Evolutionary conservation across 2,113 vertebrate species (phyloP).

Genomic region (Sebastes schlegelii): DNA sequence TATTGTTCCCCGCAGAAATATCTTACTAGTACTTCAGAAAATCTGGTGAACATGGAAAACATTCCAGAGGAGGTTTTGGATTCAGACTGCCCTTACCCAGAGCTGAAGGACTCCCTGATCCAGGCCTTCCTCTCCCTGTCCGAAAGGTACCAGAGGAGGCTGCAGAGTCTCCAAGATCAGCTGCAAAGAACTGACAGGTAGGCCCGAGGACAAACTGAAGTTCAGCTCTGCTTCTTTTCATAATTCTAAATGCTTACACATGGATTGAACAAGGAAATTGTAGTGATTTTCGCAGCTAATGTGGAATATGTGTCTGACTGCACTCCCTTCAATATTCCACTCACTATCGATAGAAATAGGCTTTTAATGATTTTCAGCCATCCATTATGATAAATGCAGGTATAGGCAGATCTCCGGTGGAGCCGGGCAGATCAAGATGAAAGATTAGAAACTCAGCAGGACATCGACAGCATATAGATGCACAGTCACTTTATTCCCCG

Average conservation of each 20-base stretch:
- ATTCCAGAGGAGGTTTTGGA: slow-evolving; percentile 85
- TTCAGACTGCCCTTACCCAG: slow-evolving; percentile 88
- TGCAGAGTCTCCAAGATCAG: slow-evolving; percentile 80
- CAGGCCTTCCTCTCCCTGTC: slow-evolving; percentile 86
- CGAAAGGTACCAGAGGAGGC: slow-evolving; percentile 80
- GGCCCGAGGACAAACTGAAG: neutral
- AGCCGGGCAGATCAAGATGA: slow-evolving; percentile 26
- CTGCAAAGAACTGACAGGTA: slow-evolving; percentile 86
- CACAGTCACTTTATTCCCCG: slow-evolving; percentile 23
- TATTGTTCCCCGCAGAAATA: slow-evolving; percentile 63
- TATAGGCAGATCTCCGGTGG: slow-evolving; percentile 10
- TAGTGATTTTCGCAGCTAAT: slow-evolving; percentile 5
- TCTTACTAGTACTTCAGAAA: slow-evolving; percentile 69
- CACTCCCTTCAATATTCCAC: neutral
- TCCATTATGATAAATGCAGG: slow-evolving; percentile 15
- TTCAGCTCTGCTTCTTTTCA: slow-evolving; percentile 5
- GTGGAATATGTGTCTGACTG: neutral
- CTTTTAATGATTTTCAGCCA: slow-evolving; percentile 6
- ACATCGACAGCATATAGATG: slow-evolving; percentile 8
- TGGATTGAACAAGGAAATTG: neutral
- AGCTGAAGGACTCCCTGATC: slow-evolving; percentile 85
- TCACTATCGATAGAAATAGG: slow-evolving; percentile 11
- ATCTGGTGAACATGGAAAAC: slow-evolving; percentile 55
- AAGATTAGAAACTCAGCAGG: slow-evolving; percentile 41
- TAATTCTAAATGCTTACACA: neutral